Conservation (phyloP, 2,888 invertebrate genomes). For the Schizaphis graminum region DNA sequence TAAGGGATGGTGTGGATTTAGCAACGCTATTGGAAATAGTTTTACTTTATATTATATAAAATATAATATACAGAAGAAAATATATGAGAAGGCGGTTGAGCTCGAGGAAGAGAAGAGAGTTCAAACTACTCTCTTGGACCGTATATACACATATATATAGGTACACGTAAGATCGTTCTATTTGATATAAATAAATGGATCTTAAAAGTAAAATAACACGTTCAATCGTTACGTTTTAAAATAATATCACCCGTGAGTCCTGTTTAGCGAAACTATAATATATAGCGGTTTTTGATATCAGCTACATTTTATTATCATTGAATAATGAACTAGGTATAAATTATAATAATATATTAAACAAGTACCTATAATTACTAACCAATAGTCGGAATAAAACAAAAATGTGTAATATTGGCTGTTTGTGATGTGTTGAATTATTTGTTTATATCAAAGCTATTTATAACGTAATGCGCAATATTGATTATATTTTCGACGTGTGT, state of each 20-base stretch:
- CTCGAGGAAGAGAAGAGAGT: background rate
- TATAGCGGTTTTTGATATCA: background rate
- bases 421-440: background rate
- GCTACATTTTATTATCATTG: background rate
- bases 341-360: background rate
- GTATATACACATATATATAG: background rate
- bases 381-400: background rate
- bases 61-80: background rate
- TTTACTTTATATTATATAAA: constrained; percentile 20
- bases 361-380: background rate
- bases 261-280: background rate
- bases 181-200: constrained; percentile 22
- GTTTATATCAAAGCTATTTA: background rate
- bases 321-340: background rate
- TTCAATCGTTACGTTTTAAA: constrained; percentile 40
- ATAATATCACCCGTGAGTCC: constrained; percentile 17
- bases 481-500: background rate
- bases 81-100: background rate
- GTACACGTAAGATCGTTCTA: background rate
- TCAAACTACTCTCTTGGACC: background rate
- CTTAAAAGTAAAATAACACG: constrained; percentile 32
- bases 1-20: constrained; percentile 4
- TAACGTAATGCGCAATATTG: background rate
- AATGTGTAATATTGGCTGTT: background rate
- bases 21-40: constrained; percentile 34